Evolutionary conservation across 2,797 vertebrate species (phyloP).

Genomic region (Anomalospiza imberbis): DNA sequence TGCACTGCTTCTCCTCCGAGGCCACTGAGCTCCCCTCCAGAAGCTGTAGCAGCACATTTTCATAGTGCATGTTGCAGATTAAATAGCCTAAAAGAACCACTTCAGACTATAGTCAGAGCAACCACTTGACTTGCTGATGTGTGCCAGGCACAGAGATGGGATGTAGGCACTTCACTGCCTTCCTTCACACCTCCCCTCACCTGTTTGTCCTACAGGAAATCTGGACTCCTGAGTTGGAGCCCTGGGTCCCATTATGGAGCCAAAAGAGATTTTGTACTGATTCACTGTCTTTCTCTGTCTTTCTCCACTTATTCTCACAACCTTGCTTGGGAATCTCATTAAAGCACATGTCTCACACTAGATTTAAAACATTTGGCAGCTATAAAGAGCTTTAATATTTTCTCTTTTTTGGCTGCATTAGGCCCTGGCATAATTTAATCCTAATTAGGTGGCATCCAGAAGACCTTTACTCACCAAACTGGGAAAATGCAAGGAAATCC

Average conservation of each 20-base stretch:
- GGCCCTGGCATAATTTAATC: not conserved
- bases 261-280: not conserved
- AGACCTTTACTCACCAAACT: not conserved
- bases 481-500: not conserved
- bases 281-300: not conserved
- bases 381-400: not conserved
- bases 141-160: not conserved
- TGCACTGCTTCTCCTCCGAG: not conserved
- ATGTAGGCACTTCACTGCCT: not conserved
- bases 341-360: not conserved
- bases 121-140: not conserved
- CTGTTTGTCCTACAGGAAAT: not conserved
- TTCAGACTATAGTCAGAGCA: not conserved
- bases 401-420: not conserved
- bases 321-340: not conserved
- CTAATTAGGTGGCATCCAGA: not conserved
- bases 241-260: not conserved
- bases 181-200: not conserved
- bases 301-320: not conserved
- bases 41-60: not conserved
- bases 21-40: not conserved
- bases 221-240: not conserved
- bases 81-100: not conserved
- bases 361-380: not conserved
- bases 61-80: not conserved